Evolutionary conservation across 30 jellyfish, hydroid and myxozoan species (phyloP), one percentile per base, ranked within the genome.

Genomic region (Pelagia noctiluca): DNA sequence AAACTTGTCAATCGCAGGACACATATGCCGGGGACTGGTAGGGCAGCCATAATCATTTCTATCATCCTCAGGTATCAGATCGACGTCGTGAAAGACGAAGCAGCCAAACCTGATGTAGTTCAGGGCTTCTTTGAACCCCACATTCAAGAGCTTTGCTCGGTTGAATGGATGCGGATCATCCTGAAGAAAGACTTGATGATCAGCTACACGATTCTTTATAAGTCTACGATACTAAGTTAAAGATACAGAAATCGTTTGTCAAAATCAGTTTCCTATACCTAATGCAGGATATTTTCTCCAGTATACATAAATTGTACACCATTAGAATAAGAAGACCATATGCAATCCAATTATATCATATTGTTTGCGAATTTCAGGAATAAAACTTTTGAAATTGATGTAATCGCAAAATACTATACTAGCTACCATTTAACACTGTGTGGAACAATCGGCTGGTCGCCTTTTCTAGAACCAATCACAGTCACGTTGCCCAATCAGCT

Each of bases 101-200:
- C 94, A 80, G 22, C 42, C 73, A 36, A 68, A 88, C 61, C 63
- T 64, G 36, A 57, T 88, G 49, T 60, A 72, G 3, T 29, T 37
- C 31, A 37, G 48, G 7, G 90, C 37, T 77, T 82, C 85, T 11
- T 53, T 46, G 71, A 62, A 80, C 2, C 97, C 97, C 42, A 89
- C 86, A 80, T 89, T 89, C 35, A 80, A 31, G 3, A 89, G 61
- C 34, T 73, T 83, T 35, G 96, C 97, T 49, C 93, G 88, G 76
- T 89, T 89, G 73, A 89, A 89, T 22, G 96, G 94, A 38, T 49
- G n/a, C 24, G 48, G 36, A 48, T 73, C 94, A 24, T n/a, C 63
- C 87, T 83, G 92, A n/a, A 24, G 28, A 48, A 74, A 26, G 62
- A 47, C n/a, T n/a, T 42, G 8, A 16, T 8, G 57, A 5, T 16